These are phyloP conservation scores for Auanema sp. DNA, from an alignment of 2,888 invertebrate species.

Conservation along the genomic window DNA sequence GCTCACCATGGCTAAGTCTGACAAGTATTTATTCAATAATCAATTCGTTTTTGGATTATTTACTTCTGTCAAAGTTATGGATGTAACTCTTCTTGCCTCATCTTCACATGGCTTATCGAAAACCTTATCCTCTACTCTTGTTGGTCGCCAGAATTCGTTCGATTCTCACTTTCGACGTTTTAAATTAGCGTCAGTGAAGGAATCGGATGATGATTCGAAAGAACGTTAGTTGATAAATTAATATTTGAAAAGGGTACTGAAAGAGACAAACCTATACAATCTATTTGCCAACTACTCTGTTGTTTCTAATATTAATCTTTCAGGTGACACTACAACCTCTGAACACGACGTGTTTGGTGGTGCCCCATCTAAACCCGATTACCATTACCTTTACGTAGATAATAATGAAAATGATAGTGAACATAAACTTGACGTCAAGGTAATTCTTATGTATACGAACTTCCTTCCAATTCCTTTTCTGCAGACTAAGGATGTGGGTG, in stretches of 20 bases:
- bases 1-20: no score
- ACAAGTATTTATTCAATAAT: no score
- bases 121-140: no score
- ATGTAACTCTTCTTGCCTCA: no score
- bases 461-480: no score
- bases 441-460: not conserved
- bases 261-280: not conserved
- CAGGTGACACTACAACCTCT: slow-evolving; percentile 16
- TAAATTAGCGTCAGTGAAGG: no score
- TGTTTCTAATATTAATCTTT: slow-evolving; percentile 6
- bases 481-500: slow-evolving; percentile 23
- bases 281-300: no score
- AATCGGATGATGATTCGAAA: not conserved
- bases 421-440: not conserved
- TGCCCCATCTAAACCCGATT: slow-evolving; percentile 8
- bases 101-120: no score
- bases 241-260: not conserved
- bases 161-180: no score
- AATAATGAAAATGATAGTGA: not conserved
- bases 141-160: no score
- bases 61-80: no score
- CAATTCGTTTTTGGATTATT: no score
- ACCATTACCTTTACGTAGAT: slow-evolving; percentile 14
- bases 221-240: slow-evolving; percentile 1
- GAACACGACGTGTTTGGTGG: slow-evolving; percentile 15